Percentiles rank a stretch among this genome's conserved stretches.
Evolutionary conservation across 2,113 vertebrate species (phyloP).

Genomic region (Serilophus lunatus): DNA sequence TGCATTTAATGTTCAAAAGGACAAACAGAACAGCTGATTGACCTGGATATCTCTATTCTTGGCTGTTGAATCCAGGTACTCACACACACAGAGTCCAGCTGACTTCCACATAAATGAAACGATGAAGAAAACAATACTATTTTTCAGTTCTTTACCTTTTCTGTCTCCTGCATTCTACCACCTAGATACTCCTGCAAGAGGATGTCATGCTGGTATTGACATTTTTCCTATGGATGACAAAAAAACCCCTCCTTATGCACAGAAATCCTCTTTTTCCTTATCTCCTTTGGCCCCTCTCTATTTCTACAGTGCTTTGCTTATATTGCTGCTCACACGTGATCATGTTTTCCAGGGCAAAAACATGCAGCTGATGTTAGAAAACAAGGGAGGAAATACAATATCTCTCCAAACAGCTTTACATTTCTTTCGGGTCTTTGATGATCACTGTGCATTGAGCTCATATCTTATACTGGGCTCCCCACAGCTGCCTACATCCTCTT

Average conservation of each 20-base stretch:
- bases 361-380: background rate
- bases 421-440: constrained; percentile 1
- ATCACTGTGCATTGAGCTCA: background rate
- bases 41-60: background rate
- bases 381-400: background rate
- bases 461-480: background rate
- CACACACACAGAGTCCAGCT: background rate
- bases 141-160: background rate
- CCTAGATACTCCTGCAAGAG: background rate
- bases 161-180: background rate
- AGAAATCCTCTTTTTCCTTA: background rate
- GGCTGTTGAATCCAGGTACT: background rate
- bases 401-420: background rate
- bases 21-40: constrained; percentile 32
- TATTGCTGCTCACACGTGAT: background rate
- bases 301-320: background rate
- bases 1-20: constrained; percentile 43
- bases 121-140: background rate
- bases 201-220: accelerated
- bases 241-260: background rate
- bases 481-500: background rate
- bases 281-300: background rate
- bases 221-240: background rate
- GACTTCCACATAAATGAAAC: background rate
- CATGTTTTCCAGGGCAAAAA: background rate